Evolutionary conservation across 1,140 invertebrate species (phyloP).

Genomic region (Drosophila oshimai): DNA sequence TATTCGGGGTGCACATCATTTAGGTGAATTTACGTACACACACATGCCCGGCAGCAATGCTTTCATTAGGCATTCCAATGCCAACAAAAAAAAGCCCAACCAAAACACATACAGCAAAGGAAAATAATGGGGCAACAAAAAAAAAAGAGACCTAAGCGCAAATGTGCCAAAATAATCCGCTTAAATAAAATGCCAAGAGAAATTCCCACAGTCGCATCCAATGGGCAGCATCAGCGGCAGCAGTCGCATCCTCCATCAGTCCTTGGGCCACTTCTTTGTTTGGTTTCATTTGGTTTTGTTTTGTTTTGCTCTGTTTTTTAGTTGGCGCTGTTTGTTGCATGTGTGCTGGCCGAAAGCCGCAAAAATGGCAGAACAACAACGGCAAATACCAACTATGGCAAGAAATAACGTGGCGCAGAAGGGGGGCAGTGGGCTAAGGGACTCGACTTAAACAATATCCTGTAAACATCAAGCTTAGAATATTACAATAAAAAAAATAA

Average conservation of each 20-base stretch:
- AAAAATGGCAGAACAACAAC: constrained; percentile 62
- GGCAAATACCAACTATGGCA: constrained; percentile 27
- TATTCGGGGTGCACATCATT: constrained; percentile 62
- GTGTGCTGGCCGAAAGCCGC: constrained; percentile 59
- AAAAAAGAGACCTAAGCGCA: constrained; percentile 47
- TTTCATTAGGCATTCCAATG: constrained; percentile 70
- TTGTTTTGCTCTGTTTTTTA: neutral
- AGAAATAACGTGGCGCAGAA: too few species aligned
- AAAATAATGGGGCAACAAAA: constrained; percentile 20
- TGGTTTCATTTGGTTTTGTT: constrained; percentile 8
- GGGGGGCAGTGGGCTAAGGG: neutral
- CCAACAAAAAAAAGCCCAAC: constrained; percentile 18
- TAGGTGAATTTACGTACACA: constrained; percentile 68
- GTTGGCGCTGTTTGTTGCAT: constrained; percentile 28
- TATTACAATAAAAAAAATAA: too few species aligned
- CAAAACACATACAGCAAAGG: neutral
- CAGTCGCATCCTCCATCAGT: constrained; percentile 63
- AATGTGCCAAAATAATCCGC: constrained; percentile 80
- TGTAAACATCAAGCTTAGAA: too few species aligned
- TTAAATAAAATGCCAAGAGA: constrained; percentile 73
- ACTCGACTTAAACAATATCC: neutral
- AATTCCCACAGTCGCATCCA: constrained; percentile 50
- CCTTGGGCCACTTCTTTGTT: constrained; percentile 63
- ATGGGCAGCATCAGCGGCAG: constrained; percentile 46
- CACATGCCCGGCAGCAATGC: constrained; percentile 26